Evolutionary conservation across 2,113 vertebrate species (phyloP).

Genomic region (Excalfactoria chinensis): DNA sequence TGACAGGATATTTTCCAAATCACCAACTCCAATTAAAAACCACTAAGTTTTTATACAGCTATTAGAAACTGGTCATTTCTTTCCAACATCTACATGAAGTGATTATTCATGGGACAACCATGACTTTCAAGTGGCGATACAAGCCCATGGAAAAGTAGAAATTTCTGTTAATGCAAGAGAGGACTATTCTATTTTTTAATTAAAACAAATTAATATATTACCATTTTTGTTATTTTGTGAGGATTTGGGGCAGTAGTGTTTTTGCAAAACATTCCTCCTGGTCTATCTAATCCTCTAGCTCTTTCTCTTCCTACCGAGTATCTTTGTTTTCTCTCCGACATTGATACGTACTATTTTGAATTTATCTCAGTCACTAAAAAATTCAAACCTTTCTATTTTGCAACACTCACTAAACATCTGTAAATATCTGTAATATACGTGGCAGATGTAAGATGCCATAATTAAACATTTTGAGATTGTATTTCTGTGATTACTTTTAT

Average conservation of each 20-base stretch:
- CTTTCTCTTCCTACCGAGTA: not conserved
- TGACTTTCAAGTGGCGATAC: not conserved
- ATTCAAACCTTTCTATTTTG: not conserved
- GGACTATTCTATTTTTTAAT: not conserved
- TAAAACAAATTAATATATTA: not conserved
- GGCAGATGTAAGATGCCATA: not conserved
- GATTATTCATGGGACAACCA: not conserved
- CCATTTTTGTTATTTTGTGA: not conserved
- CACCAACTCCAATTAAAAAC: rapidly evolving
- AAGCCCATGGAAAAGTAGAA: not conserved
- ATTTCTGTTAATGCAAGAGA: not conserved
- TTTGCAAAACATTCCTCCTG: not conserved
- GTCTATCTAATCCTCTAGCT: not conserved
- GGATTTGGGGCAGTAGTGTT: not conserved
- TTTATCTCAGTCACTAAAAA: not conserved
- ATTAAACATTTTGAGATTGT: not conserved
- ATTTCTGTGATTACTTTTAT: not conserved
- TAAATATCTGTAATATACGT: not conserved
- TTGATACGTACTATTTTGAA: not conserved
- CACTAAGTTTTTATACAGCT: rapidly evolving
- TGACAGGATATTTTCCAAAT: not conserved
- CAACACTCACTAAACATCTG: not conserved
- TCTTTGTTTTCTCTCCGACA: not conserved
- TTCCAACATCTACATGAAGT: not conserved
- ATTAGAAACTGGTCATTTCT: not conserved